Evolutionary conservation across 2,113 vertebrate species (phyloP).

Genomic region (Corynorhinus townsendii): DNA sequence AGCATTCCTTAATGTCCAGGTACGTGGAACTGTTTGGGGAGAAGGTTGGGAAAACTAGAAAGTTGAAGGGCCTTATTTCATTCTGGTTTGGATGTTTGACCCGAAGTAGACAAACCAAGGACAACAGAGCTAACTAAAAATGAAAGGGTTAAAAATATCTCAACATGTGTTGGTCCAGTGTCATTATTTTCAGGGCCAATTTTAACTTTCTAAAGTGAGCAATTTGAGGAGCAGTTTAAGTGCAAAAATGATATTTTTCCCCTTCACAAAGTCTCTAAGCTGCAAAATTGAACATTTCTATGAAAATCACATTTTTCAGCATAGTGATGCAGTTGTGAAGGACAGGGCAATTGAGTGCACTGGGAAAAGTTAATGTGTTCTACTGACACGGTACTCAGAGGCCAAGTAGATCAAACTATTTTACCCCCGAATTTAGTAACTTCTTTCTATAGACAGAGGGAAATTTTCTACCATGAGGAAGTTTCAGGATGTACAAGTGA

Average conservation of each 20-base stretch:
- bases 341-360: slow-evolving; percentile 50
- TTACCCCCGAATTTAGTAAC: neutral
- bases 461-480: neutral
- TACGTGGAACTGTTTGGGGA: neutral
- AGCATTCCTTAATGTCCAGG: neutral
- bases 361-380: slow-evolving; percentile 51
- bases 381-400: neutral
- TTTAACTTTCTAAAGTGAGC: slow-evolving; percentile 53
- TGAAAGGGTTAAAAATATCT: slow-evolving; percentile 49
- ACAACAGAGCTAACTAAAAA: neutral
- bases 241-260: slow-evolving; percentile 33
- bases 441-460: neutral
- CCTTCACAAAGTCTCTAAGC: slow-evolving; percentile 53
- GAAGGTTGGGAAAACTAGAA: neutral
- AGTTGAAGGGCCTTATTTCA: neutral
- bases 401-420: neutral
- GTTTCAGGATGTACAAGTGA: neutral
- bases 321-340: slow-evolving; percentile 46
- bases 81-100: neutral
- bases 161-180: neutral
- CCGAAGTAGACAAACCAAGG: neutral
- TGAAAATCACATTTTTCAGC: slow-evolving; percentile 69
- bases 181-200: slow-evolving; percentile 18
- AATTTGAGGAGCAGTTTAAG: slow-evolving; percentile 46
- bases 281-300: slow-evolving; percentile 61